A percentile compares a stretch with the other conserved stretches of the same genome.
Conservation (phyloP, 2,797 vertebrate genomes). For the Eulemur mongoz region DNA sequence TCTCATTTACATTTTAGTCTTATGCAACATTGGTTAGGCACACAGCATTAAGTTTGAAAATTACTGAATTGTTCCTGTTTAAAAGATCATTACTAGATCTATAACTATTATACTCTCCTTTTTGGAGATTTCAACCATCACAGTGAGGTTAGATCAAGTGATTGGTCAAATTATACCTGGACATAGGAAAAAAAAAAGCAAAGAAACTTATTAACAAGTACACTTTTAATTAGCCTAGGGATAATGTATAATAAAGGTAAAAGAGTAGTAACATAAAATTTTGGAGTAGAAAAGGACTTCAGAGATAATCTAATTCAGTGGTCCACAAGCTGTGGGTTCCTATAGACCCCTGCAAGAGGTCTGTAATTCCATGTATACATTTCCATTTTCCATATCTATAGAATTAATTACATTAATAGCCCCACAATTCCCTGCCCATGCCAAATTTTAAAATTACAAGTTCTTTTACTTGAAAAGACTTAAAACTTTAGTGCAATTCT, state of each 20-base stretch:
- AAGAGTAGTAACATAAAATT: slow-evolving; percentile 16
- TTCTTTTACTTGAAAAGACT: slow-evolving; percentile 11
- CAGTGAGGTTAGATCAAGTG: slow-evolving; percentile 34
- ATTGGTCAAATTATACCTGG: slow-evolving; percentile 45
- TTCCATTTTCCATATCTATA: slow-evolving; percentile 25
- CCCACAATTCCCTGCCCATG: background rate
- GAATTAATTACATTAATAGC: background rate
- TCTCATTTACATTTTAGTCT: slow-evolving; percentile 36
- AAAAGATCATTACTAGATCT: slow-evolving; percentile 45
- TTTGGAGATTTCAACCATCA: slow-evolving; percentile 45
- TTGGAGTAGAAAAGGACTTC: slow-evolving; percentile 5
- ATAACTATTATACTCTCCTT: background rate
- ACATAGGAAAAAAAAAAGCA: background rate
- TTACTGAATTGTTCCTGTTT: background rate
- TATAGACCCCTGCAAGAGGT: background rate
- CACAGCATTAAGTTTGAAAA: slow-evolving; percentile 19
- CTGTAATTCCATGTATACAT: background rate
- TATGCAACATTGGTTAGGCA: slow-evolving; percentile 22
- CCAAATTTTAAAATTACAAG: slow-evolving; percentile 14
- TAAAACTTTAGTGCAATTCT: background rate
- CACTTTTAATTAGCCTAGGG: slow-evolving; percentile 52
- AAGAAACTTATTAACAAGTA: slow-evolving; percentile 36
- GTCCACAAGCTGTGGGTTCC: background rate
- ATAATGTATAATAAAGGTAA: slow-evolving; percentile 15
- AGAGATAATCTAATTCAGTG: background rate